Conservation (phyloP, 92 coral and sea anemone species). For the Desmophyllum pertusum region DNA sequence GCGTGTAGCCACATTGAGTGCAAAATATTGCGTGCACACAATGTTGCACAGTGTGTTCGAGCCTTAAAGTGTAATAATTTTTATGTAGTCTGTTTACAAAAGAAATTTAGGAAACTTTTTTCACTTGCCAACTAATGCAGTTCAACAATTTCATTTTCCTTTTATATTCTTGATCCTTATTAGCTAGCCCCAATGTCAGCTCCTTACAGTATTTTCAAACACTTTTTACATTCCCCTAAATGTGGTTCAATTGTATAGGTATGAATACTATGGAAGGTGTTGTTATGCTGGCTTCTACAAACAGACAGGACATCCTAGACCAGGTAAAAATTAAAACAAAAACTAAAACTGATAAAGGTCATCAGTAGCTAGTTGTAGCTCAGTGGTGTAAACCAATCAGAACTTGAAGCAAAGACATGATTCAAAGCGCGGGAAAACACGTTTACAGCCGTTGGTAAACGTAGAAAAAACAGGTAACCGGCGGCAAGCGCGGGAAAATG, state of each 20-base stretch:
- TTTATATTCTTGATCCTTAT: not conserved
- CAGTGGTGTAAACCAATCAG: no score
- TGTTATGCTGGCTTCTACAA: constrained; percentile 95
- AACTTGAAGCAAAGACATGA: not conserved
- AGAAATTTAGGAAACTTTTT: not conserved
- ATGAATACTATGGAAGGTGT: constrained; percentile 98
- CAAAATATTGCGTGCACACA: no score
- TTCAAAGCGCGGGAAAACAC: not conserved
- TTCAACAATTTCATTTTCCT: not conserved
- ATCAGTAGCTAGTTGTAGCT: no score
- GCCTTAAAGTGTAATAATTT: no score
- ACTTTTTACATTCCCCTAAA: no score
- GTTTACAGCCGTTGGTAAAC: not conserved
- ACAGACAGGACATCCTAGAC: constrained; percentile 92
- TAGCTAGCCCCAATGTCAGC: not conserved
- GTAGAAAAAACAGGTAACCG: no score
- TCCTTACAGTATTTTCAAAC: not conserved
- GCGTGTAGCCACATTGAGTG: no score
- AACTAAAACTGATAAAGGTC: no score
- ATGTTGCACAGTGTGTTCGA: no score
- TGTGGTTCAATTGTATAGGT: constrained; percentile 57
- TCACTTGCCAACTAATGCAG: not conserved
- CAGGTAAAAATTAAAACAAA: constrained; percentile 52
- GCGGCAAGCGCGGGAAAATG: no score
- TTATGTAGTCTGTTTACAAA: not conserved